Conservation (phyloP, 2,113 vertebrate species). For the Neofelis nebulosa region DNA sequence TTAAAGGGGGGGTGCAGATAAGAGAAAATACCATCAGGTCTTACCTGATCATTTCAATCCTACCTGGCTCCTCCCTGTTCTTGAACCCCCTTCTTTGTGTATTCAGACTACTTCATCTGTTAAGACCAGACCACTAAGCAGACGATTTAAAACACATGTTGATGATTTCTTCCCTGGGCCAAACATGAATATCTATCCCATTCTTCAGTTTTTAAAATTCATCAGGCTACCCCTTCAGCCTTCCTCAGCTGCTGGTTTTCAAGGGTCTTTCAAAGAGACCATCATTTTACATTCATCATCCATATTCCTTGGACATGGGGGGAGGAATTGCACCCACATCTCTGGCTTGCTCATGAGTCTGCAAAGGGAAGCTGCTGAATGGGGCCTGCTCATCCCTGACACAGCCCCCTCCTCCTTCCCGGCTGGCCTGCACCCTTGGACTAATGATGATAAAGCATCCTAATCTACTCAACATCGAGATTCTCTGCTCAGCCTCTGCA, state of each 20-base stretch:
- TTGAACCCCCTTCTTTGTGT: no score
- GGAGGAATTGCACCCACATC: rapidly evolving
- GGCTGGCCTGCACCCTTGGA: rapidly evolving
- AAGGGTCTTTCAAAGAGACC: not conserved
- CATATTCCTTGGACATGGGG: no score
- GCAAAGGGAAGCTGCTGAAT: not conserved
- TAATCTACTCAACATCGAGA: not conserved
- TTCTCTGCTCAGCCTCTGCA: not conserved
- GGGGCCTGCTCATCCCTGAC: no score
- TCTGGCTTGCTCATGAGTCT: not conserved
- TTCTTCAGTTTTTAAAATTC: not conserved
- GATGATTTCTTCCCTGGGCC: not conserved
- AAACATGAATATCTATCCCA: not conserved
- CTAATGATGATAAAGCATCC: not conserved
- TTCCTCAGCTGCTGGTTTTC: not conserved
- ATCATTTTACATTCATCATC: not conserved
- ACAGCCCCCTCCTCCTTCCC: not conserved
- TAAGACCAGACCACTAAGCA: not conserved
- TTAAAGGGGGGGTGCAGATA: not conserved
- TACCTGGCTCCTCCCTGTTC: not conserved
- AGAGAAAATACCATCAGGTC: not conserved
- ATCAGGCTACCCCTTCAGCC: not conserved
- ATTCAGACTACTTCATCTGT: not conserved
- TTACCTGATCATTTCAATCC: not conserved
- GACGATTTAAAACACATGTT: not conserved